Percentiles rank a stretch among this genome's conserved stretches.
Evolutionary conservation across 2,113 vertebrate species (phyloP).

Genomic region (Micronisus gabar): DNA sequence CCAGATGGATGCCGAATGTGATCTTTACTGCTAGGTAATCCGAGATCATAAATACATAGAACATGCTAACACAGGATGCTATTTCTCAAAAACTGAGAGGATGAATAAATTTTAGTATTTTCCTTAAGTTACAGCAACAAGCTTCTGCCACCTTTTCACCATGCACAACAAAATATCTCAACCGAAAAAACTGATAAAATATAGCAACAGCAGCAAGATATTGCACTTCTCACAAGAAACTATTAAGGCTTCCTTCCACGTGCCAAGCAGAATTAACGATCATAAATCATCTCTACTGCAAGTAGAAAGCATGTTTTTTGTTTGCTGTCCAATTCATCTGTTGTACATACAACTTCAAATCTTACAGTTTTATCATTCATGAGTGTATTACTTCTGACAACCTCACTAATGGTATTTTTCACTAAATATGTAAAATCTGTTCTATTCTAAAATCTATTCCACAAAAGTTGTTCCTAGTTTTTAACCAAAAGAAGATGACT

Average conservation of each 20-base stretch:
- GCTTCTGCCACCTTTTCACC: neutral
- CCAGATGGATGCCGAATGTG: neutral
- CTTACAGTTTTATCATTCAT: conserved; percentile 36
- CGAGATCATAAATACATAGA: neutral
- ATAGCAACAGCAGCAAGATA: conserved; percentile 33
- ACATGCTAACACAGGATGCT: neutral
- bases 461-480: neutral
- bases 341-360: conserved; percentile 11
- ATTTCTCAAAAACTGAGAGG: conserved; percentile 26
- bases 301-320: neutral
- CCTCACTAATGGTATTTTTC: conserved; percentile 44
- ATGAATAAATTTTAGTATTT: conserved; percentile 3
- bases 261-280: conserved; percentile 29
- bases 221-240: conserved; percentile 24
- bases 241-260: conserved; percentile 33
- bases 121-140: neutral
- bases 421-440: conserved; percentile 3
- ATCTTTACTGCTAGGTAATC: conserved; percentile 15
- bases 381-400: conserved; percentile 53
- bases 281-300: conserved; percentile 55
- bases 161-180: conserved; percentile 28
- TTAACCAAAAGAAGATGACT: neutral
- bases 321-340: conserved; percentile 51
- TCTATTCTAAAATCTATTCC: conserved; percentile 6
- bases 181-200: neutral